Conservation (phyloP, 2,113 vertebrate species). For the Entelurus aequoreus region DNA sequence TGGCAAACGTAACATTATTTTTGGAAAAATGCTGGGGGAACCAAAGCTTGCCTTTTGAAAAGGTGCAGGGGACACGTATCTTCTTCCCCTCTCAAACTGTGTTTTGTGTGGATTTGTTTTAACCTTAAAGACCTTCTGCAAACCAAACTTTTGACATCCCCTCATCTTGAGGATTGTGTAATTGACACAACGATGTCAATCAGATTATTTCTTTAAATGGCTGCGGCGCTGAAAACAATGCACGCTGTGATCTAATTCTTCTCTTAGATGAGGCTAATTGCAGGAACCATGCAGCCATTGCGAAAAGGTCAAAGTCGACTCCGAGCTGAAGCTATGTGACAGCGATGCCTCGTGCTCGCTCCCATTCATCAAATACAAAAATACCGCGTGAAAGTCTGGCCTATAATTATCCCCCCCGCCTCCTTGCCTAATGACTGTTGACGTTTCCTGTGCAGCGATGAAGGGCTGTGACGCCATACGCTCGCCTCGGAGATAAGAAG, state of each 20-base stretch:
- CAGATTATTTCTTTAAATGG: no score
- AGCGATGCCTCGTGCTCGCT: conserved; percentile 4
- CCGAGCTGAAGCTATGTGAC: conserved; percentile 10
- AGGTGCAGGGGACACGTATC: no score
- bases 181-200: no score
- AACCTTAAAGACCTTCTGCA: no score
- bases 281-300: conserved; percentile 20
- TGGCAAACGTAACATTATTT: no score
- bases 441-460: conserved; percentile 42
- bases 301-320: conserved; percentile 52
- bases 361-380: conserved; percentile 24
- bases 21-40: no score
- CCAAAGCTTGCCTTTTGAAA: no score
- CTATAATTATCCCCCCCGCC: conserved; percentile 9
- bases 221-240: not conserved
- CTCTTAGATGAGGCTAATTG: conserved; percentile 41
- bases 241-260: conserved; percentile 19
- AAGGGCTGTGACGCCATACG: conserved; percentile 39
- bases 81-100: no score
- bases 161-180: no score
- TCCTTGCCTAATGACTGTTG: conserved; percentile 37
- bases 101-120: no score
- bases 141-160: no score
- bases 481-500: conserved; percentile 5
- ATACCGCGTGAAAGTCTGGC: conserved; percentile 13